A percentile compares a stretch with the other conserved stretches of the same genome.
These are phyloP conservation scores for Allacma fusca DNA, from an alignment of 2,888 invertebrate genomes.

Conservation along the genomic window DNA sequence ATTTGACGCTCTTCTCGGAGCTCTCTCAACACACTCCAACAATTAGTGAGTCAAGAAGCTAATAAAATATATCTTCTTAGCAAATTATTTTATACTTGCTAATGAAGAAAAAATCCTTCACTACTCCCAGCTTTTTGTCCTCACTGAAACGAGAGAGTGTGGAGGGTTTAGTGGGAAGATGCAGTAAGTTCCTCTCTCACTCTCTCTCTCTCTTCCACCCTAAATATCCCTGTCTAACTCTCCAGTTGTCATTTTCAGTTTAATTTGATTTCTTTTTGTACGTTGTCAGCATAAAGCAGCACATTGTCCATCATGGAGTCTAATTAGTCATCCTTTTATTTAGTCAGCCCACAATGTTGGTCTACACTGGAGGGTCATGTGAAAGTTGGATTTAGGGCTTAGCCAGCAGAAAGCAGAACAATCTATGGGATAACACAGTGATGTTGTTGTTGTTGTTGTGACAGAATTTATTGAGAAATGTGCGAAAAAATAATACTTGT, in stretches of 20 bases:
- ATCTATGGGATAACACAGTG: too few species aligned
- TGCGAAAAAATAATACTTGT: too few species aligned
- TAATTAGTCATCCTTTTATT: not conserved
- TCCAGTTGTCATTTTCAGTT: not conserved
- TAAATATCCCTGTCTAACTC: not conserved
- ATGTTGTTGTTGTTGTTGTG: too few species aligned
- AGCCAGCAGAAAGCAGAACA: too few species aligned
- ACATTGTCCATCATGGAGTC: not conserved
- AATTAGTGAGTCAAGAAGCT: constrained; percentile 16
- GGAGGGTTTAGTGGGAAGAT: not conserved
- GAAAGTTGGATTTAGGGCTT: too few species aligned
- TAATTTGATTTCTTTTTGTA: constrained; percentile 5
- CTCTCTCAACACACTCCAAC: not conserved
- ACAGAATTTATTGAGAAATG: too few species aligned
- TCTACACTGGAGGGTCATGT: too few species aligned
- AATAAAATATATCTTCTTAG: not conserved
- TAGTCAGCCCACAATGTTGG: too few species aligned
- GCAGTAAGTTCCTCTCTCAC: not conserved
- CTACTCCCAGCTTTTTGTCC: not conserved
- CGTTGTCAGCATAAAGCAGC: not conserved
- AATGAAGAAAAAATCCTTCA: constrained; percentile 18
- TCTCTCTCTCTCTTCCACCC: too few species aligned
- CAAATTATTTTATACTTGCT: constrained; percentile 25
- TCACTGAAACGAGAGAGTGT: not conserved
- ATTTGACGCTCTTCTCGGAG: not conserved